phyloP scores from a whole-genome alignment of 2,888 invertebrate species.

The Torymus texanus region DNA sequence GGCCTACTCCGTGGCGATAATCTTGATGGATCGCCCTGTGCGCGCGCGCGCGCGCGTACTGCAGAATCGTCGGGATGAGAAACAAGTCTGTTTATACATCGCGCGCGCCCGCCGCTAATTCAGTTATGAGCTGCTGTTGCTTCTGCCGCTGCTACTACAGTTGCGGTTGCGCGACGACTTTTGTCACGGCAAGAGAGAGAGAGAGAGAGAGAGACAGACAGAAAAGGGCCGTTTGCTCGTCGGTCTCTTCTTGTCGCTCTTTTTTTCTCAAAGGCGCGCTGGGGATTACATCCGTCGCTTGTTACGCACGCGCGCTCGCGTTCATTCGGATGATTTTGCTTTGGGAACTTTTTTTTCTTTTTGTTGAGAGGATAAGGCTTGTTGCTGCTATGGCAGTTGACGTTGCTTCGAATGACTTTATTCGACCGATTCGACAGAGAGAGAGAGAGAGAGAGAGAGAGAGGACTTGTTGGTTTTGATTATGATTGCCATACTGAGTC shows the following conservation, averaged over 20 bases:
- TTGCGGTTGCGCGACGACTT: not conserved
- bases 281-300: not conserved
- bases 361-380: no score
- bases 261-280: not conserved
- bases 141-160: not conserved
- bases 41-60: conserved; percentile 43
- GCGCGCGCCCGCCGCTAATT: conserved; percentile 30
- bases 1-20: conserved; percentile 59
- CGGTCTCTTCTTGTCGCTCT: no score
- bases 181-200: conserved; percentile 8
- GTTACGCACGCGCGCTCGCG: no score
- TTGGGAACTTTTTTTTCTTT: no score
- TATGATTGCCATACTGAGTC: no score
- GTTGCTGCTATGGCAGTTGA: no score
- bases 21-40: conserved; percentile 62
- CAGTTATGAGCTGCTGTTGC: conserved; percentile 40
- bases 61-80: conserved; percentile 11
- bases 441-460: no score
- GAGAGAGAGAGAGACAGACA: no score
- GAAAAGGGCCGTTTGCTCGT: not conserved
- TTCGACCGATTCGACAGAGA: no score
- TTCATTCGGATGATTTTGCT: no score
- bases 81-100: conserved; percentile 50
- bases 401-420: no score
- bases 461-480: no score